phyloP scores from a whole-genome alignment of 2,888 invertebrate species.

The Xestobium rufovillosum region DNA sequence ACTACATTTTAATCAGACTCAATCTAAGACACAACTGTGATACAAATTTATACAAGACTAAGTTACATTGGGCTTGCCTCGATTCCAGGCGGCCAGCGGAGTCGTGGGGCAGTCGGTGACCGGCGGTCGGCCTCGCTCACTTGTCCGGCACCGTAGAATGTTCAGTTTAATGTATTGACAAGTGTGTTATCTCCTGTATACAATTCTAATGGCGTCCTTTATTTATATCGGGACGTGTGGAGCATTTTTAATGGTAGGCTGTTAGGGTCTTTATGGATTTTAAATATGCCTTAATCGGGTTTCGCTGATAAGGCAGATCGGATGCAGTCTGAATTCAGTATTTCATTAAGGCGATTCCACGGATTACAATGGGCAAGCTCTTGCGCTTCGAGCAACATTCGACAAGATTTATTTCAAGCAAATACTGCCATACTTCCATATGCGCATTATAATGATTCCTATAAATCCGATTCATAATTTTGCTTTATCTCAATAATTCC shows the following conservation, averaged over 20 bases:
- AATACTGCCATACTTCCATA: no score
- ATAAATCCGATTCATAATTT: no score
- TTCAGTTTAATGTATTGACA: slow-evolving; percentile 44
- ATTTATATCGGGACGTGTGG: slow-evolving; percentile 40
- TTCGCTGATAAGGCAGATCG: slow-evolving; percentile 25
- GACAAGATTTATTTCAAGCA: no score
- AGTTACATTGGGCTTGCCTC: slow-evolving; percentile 40
- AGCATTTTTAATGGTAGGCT: slow-evolving; percentile 36
- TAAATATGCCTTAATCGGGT: slow-evolving; percentile 34
- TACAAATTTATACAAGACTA: slow-evolving; percentile 45
- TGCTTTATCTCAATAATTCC: no score
- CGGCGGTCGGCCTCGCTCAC: slow-evolving; percentile 10
- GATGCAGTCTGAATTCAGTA: not conserved
- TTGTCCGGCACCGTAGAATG: slow-evolving; percentile 36
- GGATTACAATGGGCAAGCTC: no score
- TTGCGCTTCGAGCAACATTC: no score
- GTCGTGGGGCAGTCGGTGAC: slow-evolving; percentile 12
- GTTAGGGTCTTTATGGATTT: slow-evolving; percentile 36
- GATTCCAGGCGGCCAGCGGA: slow-evolving; percentile 31
- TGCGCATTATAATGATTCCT: no score
- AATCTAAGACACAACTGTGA: slow-evolving; percentile 42
- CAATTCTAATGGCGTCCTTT: slow-evolving; percentile 44
- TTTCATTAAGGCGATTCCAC: no score
- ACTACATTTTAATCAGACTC: slow-evolving; percentile 44
- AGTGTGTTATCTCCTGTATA: slow-evolving; percentile 42